A percentile compares a stretch with the other conserved stretches of the same genome.
These are phyloP conservation scores for Hemibates koningsi DNA, from an alignment of 2,113 vertebrate species.

Conservation along the genomic window DNA sequence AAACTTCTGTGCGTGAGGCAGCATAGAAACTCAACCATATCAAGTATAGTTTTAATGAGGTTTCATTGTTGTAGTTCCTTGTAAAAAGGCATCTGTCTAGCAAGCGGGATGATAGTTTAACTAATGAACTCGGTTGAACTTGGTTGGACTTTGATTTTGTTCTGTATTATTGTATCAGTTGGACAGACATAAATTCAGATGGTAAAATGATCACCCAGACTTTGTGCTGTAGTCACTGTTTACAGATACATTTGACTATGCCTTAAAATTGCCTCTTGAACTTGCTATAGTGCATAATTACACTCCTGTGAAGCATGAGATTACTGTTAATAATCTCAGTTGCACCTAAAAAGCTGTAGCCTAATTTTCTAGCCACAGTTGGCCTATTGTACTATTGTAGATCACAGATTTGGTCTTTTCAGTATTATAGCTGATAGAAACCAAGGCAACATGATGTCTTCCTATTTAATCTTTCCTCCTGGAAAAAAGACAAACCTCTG, in stretches of 20 bases:
- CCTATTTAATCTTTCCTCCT: neutral
- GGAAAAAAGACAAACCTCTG: neutral
- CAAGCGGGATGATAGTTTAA: neutral
- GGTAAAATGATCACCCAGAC: neutral
- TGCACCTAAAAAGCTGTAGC: neutral
- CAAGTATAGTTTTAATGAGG: neutral
- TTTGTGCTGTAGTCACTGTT: neutral
- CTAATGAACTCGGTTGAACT: neutral
- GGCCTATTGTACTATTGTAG: neutral
- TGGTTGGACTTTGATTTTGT: neutral
- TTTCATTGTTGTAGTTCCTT: accelerated
- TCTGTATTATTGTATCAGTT: neutral
- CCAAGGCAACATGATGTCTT: neutral
- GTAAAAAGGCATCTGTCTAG: neutral
- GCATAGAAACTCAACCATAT: neutral
- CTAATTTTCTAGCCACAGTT: neutral
- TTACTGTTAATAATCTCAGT: neutral
- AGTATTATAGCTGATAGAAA: neutral
- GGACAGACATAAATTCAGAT: neutral
- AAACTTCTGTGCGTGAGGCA: neutral
- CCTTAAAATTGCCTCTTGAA: neutral
- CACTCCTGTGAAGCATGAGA: neutral
- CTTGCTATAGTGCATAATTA: neutral
- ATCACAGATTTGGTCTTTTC: neutral
- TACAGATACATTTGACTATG: neutral